Conservation (phyloP, 2,797 vertebrate genomes). For the Hippoglossus hippoglossus region DNA sequence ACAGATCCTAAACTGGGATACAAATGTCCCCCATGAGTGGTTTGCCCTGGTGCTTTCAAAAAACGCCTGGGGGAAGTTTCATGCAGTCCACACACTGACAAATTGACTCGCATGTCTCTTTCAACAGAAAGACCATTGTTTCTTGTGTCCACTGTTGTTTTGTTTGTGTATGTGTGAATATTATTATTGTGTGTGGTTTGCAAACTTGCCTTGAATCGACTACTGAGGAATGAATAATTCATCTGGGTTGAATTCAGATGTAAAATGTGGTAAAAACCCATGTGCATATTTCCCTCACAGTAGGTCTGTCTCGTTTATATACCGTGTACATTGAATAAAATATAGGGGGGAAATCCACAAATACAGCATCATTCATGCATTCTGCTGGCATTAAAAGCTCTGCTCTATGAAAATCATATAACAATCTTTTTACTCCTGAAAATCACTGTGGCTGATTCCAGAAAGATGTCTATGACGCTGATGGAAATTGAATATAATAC, state of each 20-base stretch:
- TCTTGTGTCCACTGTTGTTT: neutral
- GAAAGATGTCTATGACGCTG: too few species aligned
- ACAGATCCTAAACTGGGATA: slow-evolving; percentile 9
- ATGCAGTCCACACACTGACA: neutral
- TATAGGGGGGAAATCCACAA: neutral
- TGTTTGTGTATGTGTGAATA: neutral
- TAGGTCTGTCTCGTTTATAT: neutral
- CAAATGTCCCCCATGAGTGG: neutral
- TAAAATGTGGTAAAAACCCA: neutral
- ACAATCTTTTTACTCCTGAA: too few species aligned
- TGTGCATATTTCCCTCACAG: too few species aligned
- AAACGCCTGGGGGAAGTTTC: neutral
- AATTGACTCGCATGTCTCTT: neutral
- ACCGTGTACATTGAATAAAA: neutral
- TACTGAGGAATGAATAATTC: neutral
- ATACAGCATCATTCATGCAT: slow-evolving; percentile 1
- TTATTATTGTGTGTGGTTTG: slow-evolving; percentile 3
- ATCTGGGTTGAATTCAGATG: neutral
- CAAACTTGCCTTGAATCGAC: neutral
- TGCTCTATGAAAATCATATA: too few species aligned
- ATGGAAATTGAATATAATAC: too few species aligned
- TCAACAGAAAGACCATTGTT: neutral
- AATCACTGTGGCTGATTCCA: too few species aligned
- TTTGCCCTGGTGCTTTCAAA: slow-evolving; percentile 17
- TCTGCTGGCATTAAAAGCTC: neutral